phyloP scores from a whole-genome alignment of 2,113 vertebrate genomes.

The Menidia beryllina region DNA sequence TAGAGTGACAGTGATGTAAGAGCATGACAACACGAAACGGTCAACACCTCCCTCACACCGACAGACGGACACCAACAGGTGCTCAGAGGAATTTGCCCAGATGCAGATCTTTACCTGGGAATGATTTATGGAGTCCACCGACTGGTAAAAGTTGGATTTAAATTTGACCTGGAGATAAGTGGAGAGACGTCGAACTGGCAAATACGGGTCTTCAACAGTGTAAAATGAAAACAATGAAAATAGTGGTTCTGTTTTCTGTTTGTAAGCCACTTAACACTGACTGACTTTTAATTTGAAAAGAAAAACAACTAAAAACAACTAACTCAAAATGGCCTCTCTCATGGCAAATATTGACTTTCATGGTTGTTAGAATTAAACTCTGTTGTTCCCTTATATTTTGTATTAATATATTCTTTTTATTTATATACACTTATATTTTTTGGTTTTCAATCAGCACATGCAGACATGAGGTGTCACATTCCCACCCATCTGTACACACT shows the following conservation, averaged over 20 bases:
- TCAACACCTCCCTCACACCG: slow-evolving; percentile 11
- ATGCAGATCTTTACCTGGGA: not conserved
- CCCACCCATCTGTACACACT: too few species aligned
- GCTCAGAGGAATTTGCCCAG: slow-evolving; percentile 11
- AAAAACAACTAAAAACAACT: too few species aligned
- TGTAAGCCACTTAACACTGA: not conserved
- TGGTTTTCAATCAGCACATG: too few species aligned
- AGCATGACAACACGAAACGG: slow-evolving; percentile 7
- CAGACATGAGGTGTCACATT: too few species aligned
- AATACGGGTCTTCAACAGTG: not conserved
- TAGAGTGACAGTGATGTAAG: slow-evolving; percentile 40
- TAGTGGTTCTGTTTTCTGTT: not conserved
- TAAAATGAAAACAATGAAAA: not conserved
- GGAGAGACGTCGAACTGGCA: not conserved
- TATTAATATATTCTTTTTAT: too few species aligned
- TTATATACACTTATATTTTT: too few species aligned
- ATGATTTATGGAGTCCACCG: not conserved
- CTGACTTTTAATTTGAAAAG: not conserved
- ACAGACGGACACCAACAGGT: slow-evolving; percentile 28
- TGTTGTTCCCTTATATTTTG: too few species aligned
- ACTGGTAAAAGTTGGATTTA: not conserved
- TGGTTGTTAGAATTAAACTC: too few species aligned
- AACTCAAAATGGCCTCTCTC: too few species aligned
- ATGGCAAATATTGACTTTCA: too few species aligned
- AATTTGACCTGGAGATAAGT: not conserved